Base-by-base conservation (phyloP, 2,113 vertebrate species). In the Pangasianodon gigas region DNA sequence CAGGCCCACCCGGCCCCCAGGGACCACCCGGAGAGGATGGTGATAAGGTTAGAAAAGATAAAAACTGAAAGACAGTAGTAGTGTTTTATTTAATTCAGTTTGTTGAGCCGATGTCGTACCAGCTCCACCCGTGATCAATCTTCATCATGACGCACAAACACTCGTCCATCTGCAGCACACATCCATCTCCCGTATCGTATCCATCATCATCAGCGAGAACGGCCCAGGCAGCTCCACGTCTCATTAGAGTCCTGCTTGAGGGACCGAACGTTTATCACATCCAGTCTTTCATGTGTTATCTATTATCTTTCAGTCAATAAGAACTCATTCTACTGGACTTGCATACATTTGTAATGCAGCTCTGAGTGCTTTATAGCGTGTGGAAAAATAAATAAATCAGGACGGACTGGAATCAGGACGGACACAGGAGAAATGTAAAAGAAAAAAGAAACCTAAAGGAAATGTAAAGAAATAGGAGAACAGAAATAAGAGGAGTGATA, bases 21-120 rank as follows among this genome's bases (percentile, higher is more conserved):
- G 98, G 98, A 32, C 98, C 98, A 91, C 98, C 98, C 0, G 98
- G 98, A 94, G 98, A 99, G 94, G 98, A 99, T 1, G 98, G 98
- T 87, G 98, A 99, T 95, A 99, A 99, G 97, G 98, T 98, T 41
- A 90, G 48, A 8, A 24, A 24, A 56, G 16, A 26, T 77, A 9
- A 44, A 41, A 41, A 58, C 77, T n/a, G 2, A 18, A 44, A n/a
- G 1, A 29, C 1, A 16, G 48, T 18, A 6, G 29, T 74, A 6
- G 6, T 9, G 37, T 26, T 75, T 56, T 41, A 58, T 83, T 87
- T 41, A 41, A 44, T 54, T 71, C 10, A 9, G 44, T 67, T 51
- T 24, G 2, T 58, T 52, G 69, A 48, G 46, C 24, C 74, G 4
- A 37, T 48, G 62, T 65, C 69, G 18, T 67, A 65, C 69, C 85